phyloP scores from a whole-genome alignment of 1,140 invertebrate species.

The Anoplolepis gracilipes region DNA sequence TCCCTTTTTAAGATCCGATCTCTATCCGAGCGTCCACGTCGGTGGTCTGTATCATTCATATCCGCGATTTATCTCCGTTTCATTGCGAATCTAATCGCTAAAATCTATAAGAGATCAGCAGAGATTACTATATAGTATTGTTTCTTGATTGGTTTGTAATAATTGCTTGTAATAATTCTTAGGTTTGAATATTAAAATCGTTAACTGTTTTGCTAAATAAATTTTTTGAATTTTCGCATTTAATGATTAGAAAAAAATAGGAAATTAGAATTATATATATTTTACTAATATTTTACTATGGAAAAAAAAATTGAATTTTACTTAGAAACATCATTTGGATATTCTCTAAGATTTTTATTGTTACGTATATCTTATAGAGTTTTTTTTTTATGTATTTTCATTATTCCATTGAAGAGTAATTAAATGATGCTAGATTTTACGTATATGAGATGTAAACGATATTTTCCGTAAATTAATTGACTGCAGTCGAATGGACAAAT shows the following conservation, averaged over 20 bases:
- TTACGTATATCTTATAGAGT: not conserved
- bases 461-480: slow-evolving; percentile 3
- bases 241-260: too few species aligned
- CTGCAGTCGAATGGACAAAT: not conserved
- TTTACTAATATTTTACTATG: not conserved
- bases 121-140: not conserved
- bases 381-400: not conserved
- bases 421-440: not conserved
- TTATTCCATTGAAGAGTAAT: too few species aligned
- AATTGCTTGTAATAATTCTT: not conserved
- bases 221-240: too few species aligned
- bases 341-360: not conserved
- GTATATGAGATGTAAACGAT: not conserved
- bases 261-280: not conserved
- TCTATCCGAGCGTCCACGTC: not conserved
- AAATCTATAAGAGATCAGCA: not conserved
- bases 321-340: not conserved
- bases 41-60: slow-evolving; percentile 46
- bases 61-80: not conserved
- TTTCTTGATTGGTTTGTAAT: not conserved
- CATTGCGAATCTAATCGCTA: slow-evolving; percentile 2
- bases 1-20: slow-evolving; percentile 1
- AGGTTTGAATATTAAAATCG: not conserved
- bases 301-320: not conserved
- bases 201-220: not conserved